Conservation (phyloP, 2,888 invertebrate species). For the Limnephilus auricula region DNA sequence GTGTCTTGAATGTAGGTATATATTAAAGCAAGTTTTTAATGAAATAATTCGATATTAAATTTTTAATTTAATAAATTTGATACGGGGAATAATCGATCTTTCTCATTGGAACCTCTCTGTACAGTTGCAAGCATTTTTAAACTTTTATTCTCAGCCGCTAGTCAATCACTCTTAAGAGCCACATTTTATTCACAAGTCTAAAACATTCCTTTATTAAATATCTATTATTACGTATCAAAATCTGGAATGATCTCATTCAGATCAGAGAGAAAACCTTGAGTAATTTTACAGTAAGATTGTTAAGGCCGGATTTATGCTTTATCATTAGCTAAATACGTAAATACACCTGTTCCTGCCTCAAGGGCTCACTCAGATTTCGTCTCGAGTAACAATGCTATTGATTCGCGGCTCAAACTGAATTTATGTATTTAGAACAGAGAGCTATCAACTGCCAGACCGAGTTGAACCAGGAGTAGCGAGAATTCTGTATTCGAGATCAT, state of each 20-base stretch:
- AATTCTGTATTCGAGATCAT: not conserved
- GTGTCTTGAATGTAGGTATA: too few relatives aligned
- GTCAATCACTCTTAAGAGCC: too few relatives aligned
- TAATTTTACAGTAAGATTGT: not conserved
- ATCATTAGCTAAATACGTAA: not conserved
- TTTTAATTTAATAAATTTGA: too few relatives aligned
- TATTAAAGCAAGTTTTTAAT: too few relatives aligned
- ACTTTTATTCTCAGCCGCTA: too few relatives aligned
- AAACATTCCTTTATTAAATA: not conserved
- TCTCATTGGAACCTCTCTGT: too few relatives aligned
- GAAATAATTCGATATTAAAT: too few relatives aligned
- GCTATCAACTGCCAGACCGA: not conserved
- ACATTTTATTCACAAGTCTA: too few relatives aligned
- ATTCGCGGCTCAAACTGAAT: slow-evolving; percentile 3
- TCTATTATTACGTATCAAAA: not conserved
- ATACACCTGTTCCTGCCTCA: slow-evolving; percentile 5
- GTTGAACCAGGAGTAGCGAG: not conserved
- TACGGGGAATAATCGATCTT: too few relatives aligned
- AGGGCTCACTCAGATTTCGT: slow-evolving; percentile 3
- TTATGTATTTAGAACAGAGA: slow-evolving; percentile 25
- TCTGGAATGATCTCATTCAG: not conserved
- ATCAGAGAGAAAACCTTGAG: not conserved
- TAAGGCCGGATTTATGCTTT: not conserved
- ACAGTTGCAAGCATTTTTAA: too few relatives aligned
- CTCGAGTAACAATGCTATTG: not conserved